Evolutionary conservation across 64 coral and sea anemone species (phyloP), one percentile per base, ranked within the genome.

Genomic region (Trachythela sp.): DNA sequence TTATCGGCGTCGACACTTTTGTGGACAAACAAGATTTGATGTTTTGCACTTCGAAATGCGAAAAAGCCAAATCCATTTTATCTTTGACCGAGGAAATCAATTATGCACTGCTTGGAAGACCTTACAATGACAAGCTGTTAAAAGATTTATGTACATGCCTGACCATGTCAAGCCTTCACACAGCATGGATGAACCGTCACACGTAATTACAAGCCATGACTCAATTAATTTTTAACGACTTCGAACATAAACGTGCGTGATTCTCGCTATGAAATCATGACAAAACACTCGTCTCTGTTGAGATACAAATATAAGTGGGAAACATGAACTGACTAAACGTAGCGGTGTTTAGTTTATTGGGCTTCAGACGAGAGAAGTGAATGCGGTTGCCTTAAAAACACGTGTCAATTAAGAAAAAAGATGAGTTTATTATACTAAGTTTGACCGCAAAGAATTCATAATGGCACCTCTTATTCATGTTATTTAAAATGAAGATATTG

Each of bases 341-440:
- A 80, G 37, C 15, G 34, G 37, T 80, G 1, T 68, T 6, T 68
- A 6, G 59, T 22, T 22, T 22, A n/a, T 13, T 13, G 37, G 30
- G 30, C 75, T 80, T 29, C 20, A 22, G 33, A 80, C 20, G 33
- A 80, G 20, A 80, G 37, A 80, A 38, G 31, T 18, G 75, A 80
- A 39, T 80, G 75, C 37, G 75, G 75, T 80, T 80, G 75, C 2
- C 75, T 30, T 14, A 36, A 35, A 80, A 80, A 80, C 75, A 80
- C 75, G 75, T 80, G 75, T 80, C 37, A 80, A 80, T 80, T 80
- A 80, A 38, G 75, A 80, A n/a, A 38, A n/a, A 80, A 80, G 75
- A 80, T 80, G 75, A 80, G 75, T 80, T 80, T 80, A 80, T 80
- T 80, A 80, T 80, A 80, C 75, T 39, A 80, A 80, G 75, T 80